Evolutionary conservation across 2,797 vertebrate species (phyloP).

Genomic region (Ambastaia sidthimunki): DNA sequence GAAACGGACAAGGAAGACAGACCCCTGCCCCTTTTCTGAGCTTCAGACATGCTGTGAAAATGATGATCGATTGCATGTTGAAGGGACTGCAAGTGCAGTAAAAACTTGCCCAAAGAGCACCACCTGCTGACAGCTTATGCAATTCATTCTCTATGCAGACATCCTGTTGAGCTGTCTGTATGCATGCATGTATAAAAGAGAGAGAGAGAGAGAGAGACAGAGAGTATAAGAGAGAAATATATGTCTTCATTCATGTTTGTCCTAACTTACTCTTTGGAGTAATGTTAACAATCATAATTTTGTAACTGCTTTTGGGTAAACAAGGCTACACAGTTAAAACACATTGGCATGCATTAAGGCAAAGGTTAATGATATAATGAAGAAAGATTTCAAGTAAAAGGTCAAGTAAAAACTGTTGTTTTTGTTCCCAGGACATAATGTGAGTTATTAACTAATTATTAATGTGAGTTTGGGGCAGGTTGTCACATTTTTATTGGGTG

Average conservation of each 20-base stretch:
- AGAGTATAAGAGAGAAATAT: constrained; percentile 25
- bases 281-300: not conserved
- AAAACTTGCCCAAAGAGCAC: constrained; percentile 80
- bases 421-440: not conserved
- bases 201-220: not conserved
- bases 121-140: constrained; percentile 81
- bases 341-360: not conserved
- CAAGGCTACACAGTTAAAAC: not conserved
- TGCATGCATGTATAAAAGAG: constrained; percentile 1
- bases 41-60: constrained; percentile 62
- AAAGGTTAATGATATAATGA: no score
- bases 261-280: constrained; percentile 14
- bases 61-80: constrained; percentile 77
- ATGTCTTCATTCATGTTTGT: constrained; percentile 19
- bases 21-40: constrained; percentile 69
- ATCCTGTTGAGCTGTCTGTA: constrained; percentile 54
- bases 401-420: not conserved
- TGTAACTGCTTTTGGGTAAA: not conserved
- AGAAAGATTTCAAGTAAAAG: no score
- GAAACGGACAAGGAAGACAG: constrained; percentile 76
- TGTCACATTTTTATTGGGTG: not conserved
- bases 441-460: no score
- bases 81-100: constrained; percentile 46
- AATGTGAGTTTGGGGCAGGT: not conserved
- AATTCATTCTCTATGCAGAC: constrained; percentile 72